phyloP scores from a whole-genome alignment of 2,888 invertebrate genomes.

The Catocala sponsa region DNA sequence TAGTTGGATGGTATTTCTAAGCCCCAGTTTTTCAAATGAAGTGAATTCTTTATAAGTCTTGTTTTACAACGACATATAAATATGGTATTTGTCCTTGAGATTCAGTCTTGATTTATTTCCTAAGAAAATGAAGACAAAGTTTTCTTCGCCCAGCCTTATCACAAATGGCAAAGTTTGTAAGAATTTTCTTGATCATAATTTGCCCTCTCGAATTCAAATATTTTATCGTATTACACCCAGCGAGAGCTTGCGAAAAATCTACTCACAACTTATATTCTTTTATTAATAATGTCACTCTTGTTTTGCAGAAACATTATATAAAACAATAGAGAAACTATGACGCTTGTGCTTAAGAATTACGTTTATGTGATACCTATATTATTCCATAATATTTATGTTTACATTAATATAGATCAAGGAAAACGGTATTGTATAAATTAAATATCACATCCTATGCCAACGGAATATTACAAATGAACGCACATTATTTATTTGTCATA shows the following conservation, averaged over 20 bases:
- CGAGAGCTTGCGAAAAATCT: constrained; percentile 3
- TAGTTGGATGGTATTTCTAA: too few species aligned
- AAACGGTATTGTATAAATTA: constrained; percentile 5
- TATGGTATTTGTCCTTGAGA: constrained; percentile 21
- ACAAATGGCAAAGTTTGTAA: constrained; percentile 14
- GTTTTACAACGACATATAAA: background rate
- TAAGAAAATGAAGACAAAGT: constrained; percentile 14
- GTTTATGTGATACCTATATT: background rate
- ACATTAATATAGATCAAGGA: constrained; percentile 11
- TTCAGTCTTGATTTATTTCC: constrained; percentile 20
- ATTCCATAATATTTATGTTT: background rate
- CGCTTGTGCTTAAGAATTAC: background rate
- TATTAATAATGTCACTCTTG: background rate
- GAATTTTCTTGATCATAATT: constrained; percentile 2
- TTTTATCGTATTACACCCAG: background rate
- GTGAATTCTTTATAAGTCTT: background rate
- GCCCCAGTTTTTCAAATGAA: too few species aligned
- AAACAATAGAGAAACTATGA: constrained; percentile 2
- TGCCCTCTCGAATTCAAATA: constrained; percentile 2
- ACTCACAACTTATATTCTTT: background rate
- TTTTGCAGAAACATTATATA: constrained; percentile 6
- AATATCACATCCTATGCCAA: constrained; percentile 1
- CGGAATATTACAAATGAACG: background rate
- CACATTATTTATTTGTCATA: constrained; percentile 3
- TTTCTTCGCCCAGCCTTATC: background rate